Percentiles rank a stretch among this genome's conserved stretches.
Evolutionary conservation across 2,888 invertebrate species (phyloP).

Genomic region (Abrostola tripartita): DNA sequence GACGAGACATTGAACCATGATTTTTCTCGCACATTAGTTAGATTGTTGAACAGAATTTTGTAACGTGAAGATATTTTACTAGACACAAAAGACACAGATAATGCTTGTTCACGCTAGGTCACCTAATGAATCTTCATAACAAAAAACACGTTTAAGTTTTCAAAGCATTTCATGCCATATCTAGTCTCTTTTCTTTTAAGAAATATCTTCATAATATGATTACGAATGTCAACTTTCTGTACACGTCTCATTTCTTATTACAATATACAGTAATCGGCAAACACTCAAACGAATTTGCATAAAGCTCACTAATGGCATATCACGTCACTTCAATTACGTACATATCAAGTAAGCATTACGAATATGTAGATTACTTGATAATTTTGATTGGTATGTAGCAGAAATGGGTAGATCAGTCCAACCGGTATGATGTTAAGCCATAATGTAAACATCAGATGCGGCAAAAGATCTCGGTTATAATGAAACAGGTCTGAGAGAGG

Average conservation of each 20-base stretch:
- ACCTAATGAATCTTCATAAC: constrained; percentile 39
- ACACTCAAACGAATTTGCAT: constrained; percentile 49
- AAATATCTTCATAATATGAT: neutral
- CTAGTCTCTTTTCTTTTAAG: too few relatives aligned
- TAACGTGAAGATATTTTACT: constrained; percentile 56
- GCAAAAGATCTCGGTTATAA: constrained; percentile 57
- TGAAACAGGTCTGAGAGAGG: constrained; percentile 69
- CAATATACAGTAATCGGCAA: constrained; percentile 10
- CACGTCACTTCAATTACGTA: constrained; percentile 48
- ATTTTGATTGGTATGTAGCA: constrained; percentile 42
- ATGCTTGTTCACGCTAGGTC: constrained; percentile 47
- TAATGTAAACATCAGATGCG: constrained; percentile 62
- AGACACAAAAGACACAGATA: constrained; percentile 48
- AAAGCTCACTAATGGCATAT: constrained; percentile 49
- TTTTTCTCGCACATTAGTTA: constrained; percentile 81
- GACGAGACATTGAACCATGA: constrained; percentile 77
- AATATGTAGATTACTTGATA: constrained; percentile 49
- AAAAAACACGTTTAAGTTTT: constrained; percentile 17
- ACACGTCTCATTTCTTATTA: neutral
- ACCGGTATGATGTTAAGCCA: constrained; percentile 48
- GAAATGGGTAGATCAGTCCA: constrained; percentile 48
- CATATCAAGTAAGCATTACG: constrained; percentile 48
- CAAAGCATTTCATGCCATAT: neutral
- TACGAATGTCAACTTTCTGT: neutral
- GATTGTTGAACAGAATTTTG: constrained; percentile 66